Base-by-base conservation (phyloP, 2,888 invertebrate species). In the Lithophane semibrunnea region DNA sequence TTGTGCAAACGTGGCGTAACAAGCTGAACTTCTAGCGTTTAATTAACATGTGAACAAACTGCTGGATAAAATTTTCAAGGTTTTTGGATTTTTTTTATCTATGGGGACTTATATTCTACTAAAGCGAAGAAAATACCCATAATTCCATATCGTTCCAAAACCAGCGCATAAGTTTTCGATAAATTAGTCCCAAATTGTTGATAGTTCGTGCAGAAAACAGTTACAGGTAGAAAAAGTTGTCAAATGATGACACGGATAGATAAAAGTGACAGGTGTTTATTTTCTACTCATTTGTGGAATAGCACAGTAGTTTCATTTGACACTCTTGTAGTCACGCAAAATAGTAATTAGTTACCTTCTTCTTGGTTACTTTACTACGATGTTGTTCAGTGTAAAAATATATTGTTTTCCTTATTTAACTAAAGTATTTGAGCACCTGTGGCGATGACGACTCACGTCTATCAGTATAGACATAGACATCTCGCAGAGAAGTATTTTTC, bases 261-360 rank as follows among this genome's bases (percentile, higher is more conserved):
- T 87, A 87, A 82, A 73, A 75, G 68, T 87, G 85, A 69, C 85
- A 82, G 73, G 82, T 82, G 86, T 87, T 82, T 82, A 86, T 85
- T 82, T 66, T 67, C 16, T 58, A 68, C 66, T 56, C 18, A 73
- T 84, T 82, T 79, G 69, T 75, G 52, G 49, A 79, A 86, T 58
- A 44, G 68, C 24, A 18, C 52, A 29, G 74, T 74, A 65, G 64
- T 83, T 69, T 47, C 56, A 69, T 79, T 82, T 69, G 72, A 82
- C 85, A 82, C 85, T 69, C 24, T 58, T 21, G 56, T 61, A 76
- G 79, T 86, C 86, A 86, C 87, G 86, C 86, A 76, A 86, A 70
- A 77, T 42, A 68, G 82, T 68, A 76, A 82, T 86, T 77, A 77
- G 60, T 79, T 80, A 74, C 71, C 71, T 82, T 58, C 44, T 72